phyloP scores from a whole-genome alignment of 2,888 invertebrate species.

The Patella pellucida region DNA sequence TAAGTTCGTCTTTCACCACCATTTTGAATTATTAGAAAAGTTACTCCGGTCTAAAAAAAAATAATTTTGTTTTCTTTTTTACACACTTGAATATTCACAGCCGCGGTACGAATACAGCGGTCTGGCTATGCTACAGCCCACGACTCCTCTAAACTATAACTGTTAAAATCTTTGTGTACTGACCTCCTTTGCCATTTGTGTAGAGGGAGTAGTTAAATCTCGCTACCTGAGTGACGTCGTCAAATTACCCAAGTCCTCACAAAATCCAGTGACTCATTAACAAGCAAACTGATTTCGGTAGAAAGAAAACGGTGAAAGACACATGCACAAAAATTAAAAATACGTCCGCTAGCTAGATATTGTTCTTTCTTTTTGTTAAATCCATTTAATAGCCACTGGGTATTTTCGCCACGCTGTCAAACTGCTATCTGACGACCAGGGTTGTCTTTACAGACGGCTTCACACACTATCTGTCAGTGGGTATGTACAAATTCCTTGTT shows the following conservation, averaged over 20 bases:
- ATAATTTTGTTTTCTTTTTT: too few species aligned
- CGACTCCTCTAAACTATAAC: background rate
- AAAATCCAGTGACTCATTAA: background rate
- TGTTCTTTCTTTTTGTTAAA: too few species aligned
- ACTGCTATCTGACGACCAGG: too few species aligned
- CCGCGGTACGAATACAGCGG: too few species aligned
- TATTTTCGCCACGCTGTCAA: too few species aligned
- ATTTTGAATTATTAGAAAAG: slow-evolving; percentile 27
- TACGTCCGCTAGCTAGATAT: too few species aligned
- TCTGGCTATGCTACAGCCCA: background rate
- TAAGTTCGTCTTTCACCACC: slow-evolving; percentile 43
- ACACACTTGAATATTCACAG: too few species aligned
- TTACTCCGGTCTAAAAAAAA: too few species aligned
- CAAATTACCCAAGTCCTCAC: slow-evolving; percentile 3
- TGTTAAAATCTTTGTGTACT: slow-evolving; percentile 11
- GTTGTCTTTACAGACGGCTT: background rate
- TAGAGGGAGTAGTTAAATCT: slow-evolving; percentile 20
- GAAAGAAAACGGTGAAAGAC: too few species aligned
- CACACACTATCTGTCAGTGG: background rate
- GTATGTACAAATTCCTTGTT: slow-evolving; percentile 4
- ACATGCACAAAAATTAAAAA: too few species aligned
- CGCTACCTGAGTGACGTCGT: slow-evolving; percentile 13
- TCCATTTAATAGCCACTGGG: too few species aligned
- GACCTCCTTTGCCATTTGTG: slow-evolving; percentile 28
- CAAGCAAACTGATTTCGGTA: background rate